Evolutionary conservation across 2,888 invertebrate species (phyloP).

Genomic region (Brachycybe producta): DNA sequence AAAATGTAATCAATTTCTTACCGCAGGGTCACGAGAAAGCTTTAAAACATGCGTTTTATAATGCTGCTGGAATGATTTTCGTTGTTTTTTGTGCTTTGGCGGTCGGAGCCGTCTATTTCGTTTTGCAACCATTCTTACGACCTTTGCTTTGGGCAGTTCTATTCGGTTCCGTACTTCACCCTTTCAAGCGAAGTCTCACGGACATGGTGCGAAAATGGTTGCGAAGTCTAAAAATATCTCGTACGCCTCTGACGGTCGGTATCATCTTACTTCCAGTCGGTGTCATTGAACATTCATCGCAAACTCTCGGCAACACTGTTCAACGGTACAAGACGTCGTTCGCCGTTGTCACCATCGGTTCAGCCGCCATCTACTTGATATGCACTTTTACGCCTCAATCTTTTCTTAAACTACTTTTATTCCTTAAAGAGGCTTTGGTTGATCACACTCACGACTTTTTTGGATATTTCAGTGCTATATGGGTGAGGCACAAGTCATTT

Average conservation of each 20-base stretch:
- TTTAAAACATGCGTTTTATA: conserved; percentile 82
- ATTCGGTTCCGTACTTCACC: conserved; percentile 94
- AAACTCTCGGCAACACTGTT: conserved; percentile 56
- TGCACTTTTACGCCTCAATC: conserved; percentile 52
- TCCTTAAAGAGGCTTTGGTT: conserved; percentile 24
- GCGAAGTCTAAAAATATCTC: conserved; percentile 26
- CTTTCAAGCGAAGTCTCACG: conserved; percentile 72
- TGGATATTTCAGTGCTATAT: conserved; percentile 31
- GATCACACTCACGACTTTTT: conserved; percentile 28
- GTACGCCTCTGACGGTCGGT: conserved; percentile 38
- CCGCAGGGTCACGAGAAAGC: conserved; percentile 72
- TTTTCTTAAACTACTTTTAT: conserved; percentile 25
- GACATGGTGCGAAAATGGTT: conserved; percentile 67
- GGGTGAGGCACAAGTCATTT: no score
- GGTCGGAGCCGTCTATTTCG: conserved; percentile 63
- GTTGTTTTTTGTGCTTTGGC: conserved; percentile 53
- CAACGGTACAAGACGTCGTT: conserved; percentile 52
- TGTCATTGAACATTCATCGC: conserved; percentile 59
- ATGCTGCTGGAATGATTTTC: conserved; percentile 67
- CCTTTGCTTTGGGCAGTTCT: conserved; percentile 91
- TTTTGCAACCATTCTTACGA: conserved; percentile 80
- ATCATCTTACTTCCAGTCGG: conserved; percentile 49
- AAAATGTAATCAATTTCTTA: conserved; percentile 34
- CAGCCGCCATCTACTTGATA: conserved; percentile 45
- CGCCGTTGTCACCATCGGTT: conserved; percentile 34